Evolutionary conservation across 35 echinoderm and acorn worm species (phyloP).

Genomic region (Diadema setosum): DNA sequence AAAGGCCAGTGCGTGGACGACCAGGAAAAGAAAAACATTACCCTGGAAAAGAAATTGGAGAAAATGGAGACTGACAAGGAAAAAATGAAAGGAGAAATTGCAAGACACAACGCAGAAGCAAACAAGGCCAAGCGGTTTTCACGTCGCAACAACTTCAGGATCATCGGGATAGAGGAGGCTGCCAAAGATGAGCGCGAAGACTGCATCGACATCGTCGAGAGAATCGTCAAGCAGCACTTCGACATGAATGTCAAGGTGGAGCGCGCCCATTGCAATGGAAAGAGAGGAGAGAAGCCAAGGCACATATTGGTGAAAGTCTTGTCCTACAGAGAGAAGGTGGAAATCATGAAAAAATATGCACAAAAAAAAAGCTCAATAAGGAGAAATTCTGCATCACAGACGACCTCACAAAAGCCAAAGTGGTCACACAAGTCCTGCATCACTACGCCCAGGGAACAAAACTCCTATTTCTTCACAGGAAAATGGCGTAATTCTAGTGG

Average conservation of each 20-base stretch:
- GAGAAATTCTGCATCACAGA: constrained; percentile 5
- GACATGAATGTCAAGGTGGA: background rate
- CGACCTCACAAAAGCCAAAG: constrained; percentile 30
- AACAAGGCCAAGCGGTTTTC: background rate
- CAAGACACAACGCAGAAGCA: background rate
- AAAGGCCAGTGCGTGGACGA: background rate
- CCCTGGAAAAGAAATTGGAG: background rate
- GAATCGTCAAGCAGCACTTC: background rate
- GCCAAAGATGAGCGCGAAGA: background rate
- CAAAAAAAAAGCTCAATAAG: background rate
- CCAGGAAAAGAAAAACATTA: background rate
- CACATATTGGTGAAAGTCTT: constrained; percentile 14
- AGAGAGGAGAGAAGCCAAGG: background rate
- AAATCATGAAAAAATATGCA: constrained; percentile 12
- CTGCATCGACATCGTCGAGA: background rate
- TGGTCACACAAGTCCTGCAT: background rate
- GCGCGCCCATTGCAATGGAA: constrained; percentile 22
- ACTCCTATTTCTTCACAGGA: constrained; percentile 21
- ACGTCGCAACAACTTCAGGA: background rate
- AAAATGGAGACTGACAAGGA: background rate
- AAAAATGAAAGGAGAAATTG: background rate
- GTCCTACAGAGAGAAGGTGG: constrained; percentile 16
- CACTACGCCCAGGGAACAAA: constrained; percentile 15
- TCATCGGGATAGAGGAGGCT: background rate
- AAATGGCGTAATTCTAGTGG: no score